Percentiles rank a stretch among this genome's conserved stretches.
Conservation (phyloP, 2,888 invertebrate species). For the Tubiluchus corallicola region DNA sequence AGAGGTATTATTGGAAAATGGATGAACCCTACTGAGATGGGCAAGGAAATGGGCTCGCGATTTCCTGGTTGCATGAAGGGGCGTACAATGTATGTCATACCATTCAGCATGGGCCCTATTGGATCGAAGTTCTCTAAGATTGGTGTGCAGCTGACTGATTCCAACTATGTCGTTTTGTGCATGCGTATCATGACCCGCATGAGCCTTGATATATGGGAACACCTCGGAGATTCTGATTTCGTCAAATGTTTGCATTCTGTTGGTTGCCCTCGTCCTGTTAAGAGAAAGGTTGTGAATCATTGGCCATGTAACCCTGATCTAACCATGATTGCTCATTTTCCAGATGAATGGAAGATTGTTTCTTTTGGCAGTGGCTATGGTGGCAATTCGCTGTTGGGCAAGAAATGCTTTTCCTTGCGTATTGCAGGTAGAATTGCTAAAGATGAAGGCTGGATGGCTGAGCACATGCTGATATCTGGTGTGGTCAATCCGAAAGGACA, state of each 20-base stretch:
- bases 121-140: constrained; percentile 18
- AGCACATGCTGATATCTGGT: constrained; percentile 19
- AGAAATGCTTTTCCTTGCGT: constrained; percentile 20
- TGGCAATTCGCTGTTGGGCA: constrained; percentile 20
- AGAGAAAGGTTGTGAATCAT: constrained; percentile 16
- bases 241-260: constrained; percentile 17
- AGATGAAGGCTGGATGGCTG: constrained; percentile 17
- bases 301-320: constrained; percentile 19
- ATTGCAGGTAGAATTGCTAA: constrained; percentile 16
- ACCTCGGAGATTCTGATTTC: constrained; percentile 14
- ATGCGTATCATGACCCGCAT: constrained; percentile 20
- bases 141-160: constrained; percentile 19
- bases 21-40: constrained; percentile 15
- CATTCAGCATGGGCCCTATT: constrained; percentile 20
- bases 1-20: constrained; percentile 17
- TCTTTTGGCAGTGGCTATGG: constrained; percentile 20
- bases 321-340: constrained; percentile 15
- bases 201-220: constrained; percentile 12
- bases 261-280: constrained; percentile 15
- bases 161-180: constrained; percentile 18
- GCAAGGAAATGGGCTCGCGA: constrained; percentile 13
- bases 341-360: constrained; percentile 15
- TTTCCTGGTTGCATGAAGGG: constrained; percentile 19
- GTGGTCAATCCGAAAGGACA: constrained; percentile 17
- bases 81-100: constrained; percentile 20